Evolutionary conservation across 2,113 vertebrate species (phyloP).

Genomic region (Tachysurus fulvidraco): DNA sequence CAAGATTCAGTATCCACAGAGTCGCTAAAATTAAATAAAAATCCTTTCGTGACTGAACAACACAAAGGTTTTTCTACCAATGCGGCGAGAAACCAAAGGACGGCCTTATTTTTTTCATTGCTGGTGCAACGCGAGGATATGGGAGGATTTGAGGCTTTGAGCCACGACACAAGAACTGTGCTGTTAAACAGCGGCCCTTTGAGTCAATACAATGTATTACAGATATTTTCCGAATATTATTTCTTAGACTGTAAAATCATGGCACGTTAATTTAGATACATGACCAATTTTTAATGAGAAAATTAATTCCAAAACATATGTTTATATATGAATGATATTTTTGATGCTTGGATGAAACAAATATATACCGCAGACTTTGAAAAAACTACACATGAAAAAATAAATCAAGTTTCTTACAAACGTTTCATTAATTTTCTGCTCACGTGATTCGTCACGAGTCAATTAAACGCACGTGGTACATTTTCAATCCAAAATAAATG

Average conservation of each 20-base stretch:
- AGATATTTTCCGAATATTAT: neutral
- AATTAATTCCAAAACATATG: neutral
- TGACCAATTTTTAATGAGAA: neutral
- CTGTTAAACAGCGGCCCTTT: constrained; percentile 58
- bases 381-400: neutral
- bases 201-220: constrained; percentile 55
- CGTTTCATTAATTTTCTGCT: neutral
- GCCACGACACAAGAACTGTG: constrained; percentile 49
- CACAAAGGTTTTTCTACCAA: neutral
- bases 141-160: neutral
- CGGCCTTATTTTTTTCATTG: constrained; percentile 54
- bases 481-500: neutral
- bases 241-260: neutral
- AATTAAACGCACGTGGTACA: neutral
- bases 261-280: too few species aligned
- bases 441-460: neutral
- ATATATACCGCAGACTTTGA: neutral
- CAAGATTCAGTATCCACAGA: neutral
- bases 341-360: neutral
- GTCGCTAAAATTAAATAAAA: neutral
- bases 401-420: neutral
- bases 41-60: too few species aligned
- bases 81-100: neutral
- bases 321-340: neutral
- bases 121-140: constrained; percentile 30